Evolutionary conservation across 2,797 vertebrate genomes (phyloP), one percentile per base, ranked within the genome.

Genomic region (Furcifer pardalis): DNA sequence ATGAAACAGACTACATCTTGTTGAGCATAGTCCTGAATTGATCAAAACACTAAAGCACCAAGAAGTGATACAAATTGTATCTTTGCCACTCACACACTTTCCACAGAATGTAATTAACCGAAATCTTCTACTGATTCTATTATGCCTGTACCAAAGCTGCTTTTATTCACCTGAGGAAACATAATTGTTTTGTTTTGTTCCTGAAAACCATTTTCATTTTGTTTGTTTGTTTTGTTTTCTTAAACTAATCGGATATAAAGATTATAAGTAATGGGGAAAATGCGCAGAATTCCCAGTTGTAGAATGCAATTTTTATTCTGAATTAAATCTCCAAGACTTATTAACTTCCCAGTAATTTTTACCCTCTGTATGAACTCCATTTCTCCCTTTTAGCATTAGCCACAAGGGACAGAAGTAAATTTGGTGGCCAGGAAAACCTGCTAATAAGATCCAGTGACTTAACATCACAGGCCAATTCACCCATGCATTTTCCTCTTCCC

Each of bases 141-240:
- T 76, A 84, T 85, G 42, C 66, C 17, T 89, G 86, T 84, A 87
- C 27, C 84, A 88, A 89, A 82, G 69, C 84, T 23, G 5, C 86
- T 89, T 12, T 90, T 86, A 86, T 89, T 66, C 86, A 83, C 59
- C 77, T 87, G 84, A 82, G 83, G 2, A 86, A 84, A 87, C 32
- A 81, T 84, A 86, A 72, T 75, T 84, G 86, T 71, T 81, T 72
- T 44, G 49, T 59, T 81, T 81, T 79, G 77, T 63, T 65, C 40
- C 15, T 71, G 49, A 60, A 60, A 81, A 72, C 35, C 23, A 49
- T 42, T 79, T 79, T 7, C 23, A 17, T 42, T 78, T 49, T 65
- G 17, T 44, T 81, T 75, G 49, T 25, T 56, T 75, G 35, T 15
- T 52, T 77, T 68, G 74, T 0, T 91, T 23, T 74, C 40, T 40